Evolutionary conservation across 1,140 invertebrate species (phyloP), one percentile per base, ranked within the genome.

Genomic region (Venturia canescens): DNA sequence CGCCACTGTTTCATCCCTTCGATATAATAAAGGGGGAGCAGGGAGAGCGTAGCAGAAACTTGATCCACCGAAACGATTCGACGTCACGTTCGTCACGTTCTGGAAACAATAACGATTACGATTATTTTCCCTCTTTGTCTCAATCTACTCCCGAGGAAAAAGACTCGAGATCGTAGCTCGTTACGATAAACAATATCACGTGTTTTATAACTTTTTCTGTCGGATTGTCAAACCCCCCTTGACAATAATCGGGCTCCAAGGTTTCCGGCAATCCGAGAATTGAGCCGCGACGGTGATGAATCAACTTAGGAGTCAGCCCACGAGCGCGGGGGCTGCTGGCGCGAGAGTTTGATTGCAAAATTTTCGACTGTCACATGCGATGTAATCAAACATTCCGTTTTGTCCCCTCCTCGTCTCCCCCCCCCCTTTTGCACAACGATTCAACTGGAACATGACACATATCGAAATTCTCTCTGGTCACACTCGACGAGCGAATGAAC

Each of bases 81-180:
- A 21, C 78, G 74, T 82, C 83, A 84, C 83, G 83, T 84, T 80
- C 69, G 79, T 80, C 83, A 80, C 83, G 79, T 80, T 84, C 77
- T 50, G 79, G 60, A 75, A 83, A 83, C 79, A 79, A 83, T 76
- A 79, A 78, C 53, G 70, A 31, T 63, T 50, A 29, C 23, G 9
- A 27, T 69, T 9, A 31, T 18, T 69, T 31, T 69, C 1, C 29
- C 27, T 63, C 60, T 63, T 23, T 63, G 23, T 26, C 60, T 0
- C 60, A 23, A 26, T 63, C 1, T 63, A n/a, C 21, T 63, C 23
- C n/a, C 23, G 23, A 6, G 11, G 23, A 63, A 26, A 23, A 63
- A 63, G 1, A 63, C 23, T 63, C 50, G 50, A 53, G 23, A 63
- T 63, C 9, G 7, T 13, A 21, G 27, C n/a, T 1, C 11, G 60